These are phyloP conservation scores for Tachina grossa DNA, from an alignment of 2,888 invertebrate genomes.

Conservation along the genomic window DNA sequence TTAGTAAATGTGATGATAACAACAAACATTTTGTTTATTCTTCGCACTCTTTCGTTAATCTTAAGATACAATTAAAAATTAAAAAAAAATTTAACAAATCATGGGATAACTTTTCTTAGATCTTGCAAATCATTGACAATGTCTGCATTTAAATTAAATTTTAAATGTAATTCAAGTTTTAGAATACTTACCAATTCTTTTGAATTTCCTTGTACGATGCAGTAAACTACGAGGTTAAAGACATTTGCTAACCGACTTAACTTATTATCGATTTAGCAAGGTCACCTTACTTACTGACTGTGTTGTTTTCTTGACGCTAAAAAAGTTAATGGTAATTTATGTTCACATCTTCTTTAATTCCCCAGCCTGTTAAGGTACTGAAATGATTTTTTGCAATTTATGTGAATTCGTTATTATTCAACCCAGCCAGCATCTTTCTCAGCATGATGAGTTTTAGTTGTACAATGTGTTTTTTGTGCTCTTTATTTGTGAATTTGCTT, in stretches of 20 bases:
- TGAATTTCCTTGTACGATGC: conserved; percentile 3
- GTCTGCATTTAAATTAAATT: background rate
- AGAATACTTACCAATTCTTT: conserved; percentile 2
- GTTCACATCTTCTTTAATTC: conserved; percentile 38
- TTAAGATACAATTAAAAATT: background rate
- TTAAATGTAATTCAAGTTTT: conserved; percentile 9
- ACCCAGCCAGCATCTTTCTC: conserved; percentile 54
- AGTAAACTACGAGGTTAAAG: conserved; percentile 27
- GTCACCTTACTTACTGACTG: conserved; percentile 19
- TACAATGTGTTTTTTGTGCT: conserved; percentile 44
- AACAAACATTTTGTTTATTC: too few relatives aligned
- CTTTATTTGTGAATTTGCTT: conserved; percentile 32
- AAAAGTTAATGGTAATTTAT: conserved; percentile 40
- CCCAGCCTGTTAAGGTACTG: conserved; percentile 26
- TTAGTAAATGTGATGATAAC: background rate
- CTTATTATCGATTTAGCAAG: conserved; percentile 47
- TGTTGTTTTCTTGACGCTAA: conserved; percentile 31
- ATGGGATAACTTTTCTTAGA: background rate
- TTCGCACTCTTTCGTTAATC: background rate
- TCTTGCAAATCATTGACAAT: background rate
- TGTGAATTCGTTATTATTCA: conserved; percentile 48
- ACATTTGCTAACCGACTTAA: conserved; percentile 25
- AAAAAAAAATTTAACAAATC: background rate
- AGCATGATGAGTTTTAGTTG: conserved; percentile 61
- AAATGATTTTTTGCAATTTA: conserved; percentile 31